Evolutionary conservation across 1,140 invertebrate genomes (phyloP).

Genomic region (Acromyrmex charruanus): DNA sequence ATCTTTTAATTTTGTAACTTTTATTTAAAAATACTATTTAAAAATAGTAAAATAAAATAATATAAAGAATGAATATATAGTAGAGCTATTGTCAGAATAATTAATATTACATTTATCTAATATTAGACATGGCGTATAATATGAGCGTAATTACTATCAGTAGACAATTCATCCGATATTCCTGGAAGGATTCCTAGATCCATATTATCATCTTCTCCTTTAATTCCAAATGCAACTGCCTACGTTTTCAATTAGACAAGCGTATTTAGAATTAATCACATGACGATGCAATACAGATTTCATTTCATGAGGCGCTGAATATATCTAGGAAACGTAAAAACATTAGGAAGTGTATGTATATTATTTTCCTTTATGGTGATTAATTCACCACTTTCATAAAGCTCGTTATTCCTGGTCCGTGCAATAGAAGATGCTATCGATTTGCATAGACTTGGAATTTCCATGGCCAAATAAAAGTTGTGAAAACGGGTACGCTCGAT

Average conservation of each 20-base stretch:
- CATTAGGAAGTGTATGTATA: constrained; percentile 58
- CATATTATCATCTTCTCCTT: not conserved
- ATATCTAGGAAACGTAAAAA: constrained; percentile 43
- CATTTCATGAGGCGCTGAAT: constrained; percentile 30
- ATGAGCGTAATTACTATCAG: not conserved
- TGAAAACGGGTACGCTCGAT: constrained; percentile 15
- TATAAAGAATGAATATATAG: not conserved
- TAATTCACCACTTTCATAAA: constrained; percentile 22
- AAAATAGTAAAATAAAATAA: not conserved
- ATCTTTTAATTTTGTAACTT: not conserved
- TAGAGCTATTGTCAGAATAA: not conserved
- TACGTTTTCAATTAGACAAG: not conserved
- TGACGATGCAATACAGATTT: constrained; percentile 10
- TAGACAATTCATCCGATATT: constrained; percentile 34
- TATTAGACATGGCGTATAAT: not conserved
- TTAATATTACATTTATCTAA: constrained; percentile 13
- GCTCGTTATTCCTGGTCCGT: constrained; percentile 37
- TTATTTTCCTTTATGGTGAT: constrained; percentile 10
- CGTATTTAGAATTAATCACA: not conserved
- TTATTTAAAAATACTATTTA: not conserved
- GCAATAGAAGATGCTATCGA: constrained; percentile 8
- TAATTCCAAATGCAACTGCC: constrained; percentile 6
- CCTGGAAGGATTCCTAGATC: constrained; percentile 47
- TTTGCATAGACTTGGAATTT: constrained; percentile 33
- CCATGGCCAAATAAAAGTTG: constrained; percentile 22